Base-by-base conservation (phyloP, 2,888 invertebrate genomes). In the Aspidiotus destructor region DNA sequence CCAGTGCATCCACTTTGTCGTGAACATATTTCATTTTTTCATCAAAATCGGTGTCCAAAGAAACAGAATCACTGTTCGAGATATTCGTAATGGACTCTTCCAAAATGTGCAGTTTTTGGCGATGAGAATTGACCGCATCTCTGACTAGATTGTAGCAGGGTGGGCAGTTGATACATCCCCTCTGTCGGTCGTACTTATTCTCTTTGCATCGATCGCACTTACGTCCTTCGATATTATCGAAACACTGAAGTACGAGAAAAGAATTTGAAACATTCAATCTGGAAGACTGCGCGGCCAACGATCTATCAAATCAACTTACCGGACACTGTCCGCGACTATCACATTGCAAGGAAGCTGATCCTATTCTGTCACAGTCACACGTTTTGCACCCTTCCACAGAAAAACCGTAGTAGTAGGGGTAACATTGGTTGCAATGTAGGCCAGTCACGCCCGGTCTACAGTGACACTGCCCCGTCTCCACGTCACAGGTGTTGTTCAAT, bases 131-230 rank as follows among this genome's bases (percentile, higher is more conserved):
- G 8, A 90, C 92, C 0, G 91, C 88, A 70, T 89, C 88, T 76
- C 91, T 89, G 0, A 99, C 93, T 10, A 99, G 81, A 76, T 92
- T 92, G 78, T 99, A 99, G 78, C 98, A 99, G 10, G 90, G 85
- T 0, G 94, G 94, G 76, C 99, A 99, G 75, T 92, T 87, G 60
- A 88, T 81, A 74, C 92, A 92, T 15, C 94, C 95, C 69, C 87
- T 86, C 72, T 92, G 89, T 41, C 94, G 85, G 76, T 96, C 89
- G 76, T 87, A 88, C 77, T 95, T 96, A 77, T 99, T 99, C 77
- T 98, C 98, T 79, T 93, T 92, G 77, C 98, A 99, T 55, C 92
- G 86, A 78, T 99, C 93, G 77, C 99, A 99, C 40, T 86, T 85
- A 44, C 89, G 81, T 1, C 98, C 98, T 77, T 95, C 97, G 0